These are phyloP conservation scores for Struthio camelus DNA, from an alignment of 2,113 vertebrate genomes.

Conservation along the genomic window DNA sequence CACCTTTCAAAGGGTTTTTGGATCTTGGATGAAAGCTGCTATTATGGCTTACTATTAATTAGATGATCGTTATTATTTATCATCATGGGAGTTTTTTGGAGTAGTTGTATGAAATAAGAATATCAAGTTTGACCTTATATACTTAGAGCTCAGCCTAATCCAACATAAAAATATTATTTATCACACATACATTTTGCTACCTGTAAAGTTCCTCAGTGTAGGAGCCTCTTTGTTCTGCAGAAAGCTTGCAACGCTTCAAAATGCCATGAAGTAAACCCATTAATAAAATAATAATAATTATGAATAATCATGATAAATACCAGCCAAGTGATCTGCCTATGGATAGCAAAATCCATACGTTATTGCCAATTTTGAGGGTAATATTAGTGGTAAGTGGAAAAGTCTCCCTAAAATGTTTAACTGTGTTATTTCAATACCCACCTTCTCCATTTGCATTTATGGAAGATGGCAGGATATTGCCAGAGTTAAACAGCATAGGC, in stretches of 20 bases:
- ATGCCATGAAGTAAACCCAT: not conserved
- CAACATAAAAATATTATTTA: not conserved
- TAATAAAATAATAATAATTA: not conserved
- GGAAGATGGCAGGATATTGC: not conserved
- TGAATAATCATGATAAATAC: not conserved
- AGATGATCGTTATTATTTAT: not conserved
- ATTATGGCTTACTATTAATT: not conserved
- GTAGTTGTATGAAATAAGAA: not conserved
- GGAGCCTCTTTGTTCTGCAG: not conserved
- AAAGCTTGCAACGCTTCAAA: not conserved
- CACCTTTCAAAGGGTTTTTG: not conserved
- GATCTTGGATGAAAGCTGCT: not conserved
- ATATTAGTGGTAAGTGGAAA: not conserved
- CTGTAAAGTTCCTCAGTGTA: not conserved
- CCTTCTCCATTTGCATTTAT: not conserved
- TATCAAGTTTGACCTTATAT: not conserved
- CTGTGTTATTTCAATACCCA: not conserved
- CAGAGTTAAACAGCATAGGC: not conserved
- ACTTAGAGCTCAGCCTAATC: not conserved
- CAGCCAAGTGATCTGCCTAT: not conserved
- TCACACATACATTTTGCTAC: not conserved
- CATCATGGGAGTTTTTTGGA: not conserved
- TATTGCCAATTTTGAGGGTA: not conserved
- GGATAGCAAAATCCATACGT: not conserved
- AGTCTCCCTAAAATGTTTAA: not conserved